phyloP scores from a whole-genome alignment of 2,113 vertebrate species.

The Isichthys henryi region DNA sequence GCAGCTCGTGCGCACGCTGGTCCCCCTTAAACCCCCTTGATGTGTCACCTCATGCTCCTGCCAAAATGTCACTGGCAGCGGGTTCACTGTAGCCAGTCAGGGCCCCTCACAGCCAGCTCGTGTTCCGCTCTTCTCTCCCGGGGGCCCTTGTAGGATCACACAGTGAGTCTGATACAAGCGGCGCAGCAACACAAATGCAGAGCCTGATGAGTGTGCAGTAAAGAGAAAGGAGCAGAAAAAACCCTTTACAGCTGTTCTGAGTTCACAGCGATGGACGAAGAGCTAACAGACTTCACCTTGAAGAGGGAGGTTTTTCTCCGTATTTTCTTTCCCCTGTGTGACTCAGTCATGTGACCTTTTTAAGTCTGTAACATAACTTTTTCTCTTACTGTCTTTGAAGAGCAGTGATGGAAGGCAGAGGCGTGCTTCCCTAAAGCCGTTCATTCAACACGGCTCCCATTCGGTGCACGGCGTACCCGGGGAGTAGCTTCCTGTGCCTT shows the following conservation, averaged over 20 bases:
- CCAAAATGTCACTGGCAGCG: not conserved
- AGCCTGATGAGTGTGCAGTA: not conserved
- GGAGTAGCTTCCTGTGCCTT: not conserved
- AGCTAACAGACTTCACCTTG: constrained; percentile 4
- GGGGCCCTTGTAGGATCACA: not conserved
- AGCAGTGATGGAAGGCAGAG: not conserved
- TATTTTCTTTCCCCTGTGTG: not conserved
- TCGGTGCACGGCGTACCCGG: not conserved
- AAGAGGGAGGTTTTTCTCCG: not conserved
- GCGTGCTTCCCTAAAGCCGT: not conserved
- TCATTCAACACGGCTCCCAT: not conserved
- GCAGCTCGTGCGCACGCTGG: not conserved
- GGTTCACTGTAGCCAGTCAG: not conserved
- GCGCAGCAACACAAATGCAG: not conserved
- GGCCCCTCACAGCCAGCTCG: not conserved
- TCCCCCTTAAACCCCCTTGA: not conserved
- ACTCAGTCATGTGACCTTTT: constrained; percentile 8
- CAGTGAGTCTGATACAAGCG: not conserved
- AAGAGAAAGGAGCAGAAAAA: not conserved
- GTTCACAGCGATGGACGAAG: not conserved
- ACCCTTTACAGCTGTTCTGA: not conserved
- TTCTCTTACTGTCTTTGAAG: constrained; percentile 2
- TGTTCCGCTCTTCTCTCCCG: not conserved
- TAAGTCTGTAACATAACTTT: not conserved
- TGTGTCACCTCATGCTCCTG: not conserved